Evolutionary conservation across 2,113 vertebrate genomes (phyloP).

Genomic region (Cyanoramphus novaezelandiae): DNA sequence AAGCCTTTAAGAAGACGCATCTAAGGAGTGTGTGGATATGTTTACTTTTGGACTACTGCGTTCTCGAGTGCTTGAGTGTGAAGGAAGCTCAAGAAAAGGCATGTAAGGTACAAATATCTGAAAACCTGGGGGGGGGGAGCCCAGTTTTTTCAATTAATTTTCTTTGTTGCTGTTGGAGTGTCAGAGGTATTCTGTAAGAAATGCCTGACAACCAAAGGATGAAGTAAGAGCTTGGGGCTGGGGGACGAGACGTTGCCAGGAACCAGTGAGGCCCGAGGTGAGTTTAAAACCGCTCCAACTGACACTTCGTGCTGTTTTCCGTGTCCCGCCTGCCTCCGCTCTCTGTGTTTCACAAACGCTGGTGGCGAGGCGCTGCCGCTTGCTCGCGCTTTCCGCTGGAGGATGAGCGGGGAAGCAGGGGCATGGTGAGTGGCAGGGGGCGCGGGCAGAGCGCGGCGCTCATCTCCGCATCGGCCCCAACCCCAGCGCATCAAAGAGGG

Average conservation of each 20-base stretch:
- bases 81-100: neutral
- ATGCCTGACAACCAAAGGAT: neutral
- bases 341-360: accelerated
- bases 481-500: constrained; percentile 23
- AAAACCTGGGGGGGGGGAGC: neutral
- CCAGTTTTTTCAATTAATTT: neutral
- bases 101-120: neutral
- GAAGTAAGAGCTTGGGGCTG: neutral
- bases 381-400: accelerated
- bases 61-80: neutral
- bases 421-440: neutral
- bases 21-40: neutral
- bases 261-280: neutral
- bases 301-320: neutral
- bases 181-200: neutral
- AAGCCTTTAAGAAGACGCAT: accelerated
- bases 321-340: neutral
- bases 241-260: neutral
- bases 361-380: neutral
- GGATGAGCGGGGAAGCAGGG: neutral
- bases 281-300: neutral
- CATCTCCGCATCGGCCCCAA: neutral
- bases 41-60: neutral
- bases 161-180: neutral
- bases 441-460: constrained; percentile 7